A percentile compares a stretch with the other conserved stretches of the same genome.
Conservation (phyloP, 23 tunicate genomes). For the Pegea sp. region DNA sequence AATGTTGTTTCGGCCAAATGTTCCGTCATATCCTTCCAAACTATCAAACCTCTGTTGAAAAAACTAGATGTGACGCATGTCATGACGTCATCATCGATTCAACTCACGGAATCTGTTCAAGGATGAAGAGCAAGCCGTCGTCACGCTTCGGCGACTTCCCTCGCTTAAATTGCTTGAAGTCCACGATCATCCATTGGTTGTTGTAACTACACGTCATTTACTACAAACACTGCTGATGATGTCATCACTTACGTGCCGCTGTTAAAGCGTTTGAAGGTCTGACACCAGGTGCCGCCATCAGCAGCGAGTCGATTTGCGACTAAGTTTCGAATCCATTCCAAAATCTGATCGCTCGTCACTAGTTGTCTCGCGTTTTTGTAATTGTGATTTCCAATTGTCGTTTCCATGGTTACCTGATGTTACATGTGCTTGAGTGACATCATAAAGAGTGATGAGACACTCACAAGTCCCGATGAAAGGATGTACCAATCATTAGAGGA, state of each 20-base stretch:
- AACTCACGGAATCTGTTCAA: constrained; percentile 35
- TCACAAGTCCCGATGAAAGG: constrained; percentile 31
- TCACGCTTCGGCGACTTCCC: background rate
- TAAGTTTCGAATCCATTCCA: constrained; percentile 32
- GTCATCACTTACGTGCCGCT: constrained; percentile 25
- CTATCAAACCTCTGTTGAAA: constrained; percentile 7
- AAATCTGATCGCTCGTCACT: constrained; percentile 13
- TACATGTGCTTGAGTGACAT: background rate
- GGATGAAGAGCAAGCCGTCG: constrained; percentile 11
- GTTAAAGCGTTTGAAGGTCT: constrained; percentile 11
- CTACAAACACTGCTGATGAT: background rate
- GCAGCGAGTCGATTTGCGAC: constrained; percentile 30
- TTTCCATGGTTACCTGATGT: constrained; percentile 29
- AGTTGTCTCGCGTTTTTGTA: too few species aligned
- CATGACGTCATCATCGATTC: too few species aligned
- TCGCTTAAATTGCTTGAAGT: constrained; percentile 17
- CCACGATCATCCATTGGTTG: constrained; percentile 54
- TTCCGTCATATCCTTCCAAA: constrained; percentile 10
- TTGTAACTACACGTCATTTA: constrained; percentile 4
- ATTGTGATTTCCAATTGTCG: constrained; percentile 38
- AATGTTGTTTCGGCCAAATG: constrained; percentile 6
- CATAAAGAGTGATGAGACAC: background rate
- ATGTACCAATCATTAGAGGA: constrained; percentile 40
- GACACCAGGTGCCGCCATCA: constrained; percentile 21
- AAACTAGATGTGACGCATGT: background rate